Conservation (phyloP, 2,797 vertebrate species). For the Betta splendens region DNA sequence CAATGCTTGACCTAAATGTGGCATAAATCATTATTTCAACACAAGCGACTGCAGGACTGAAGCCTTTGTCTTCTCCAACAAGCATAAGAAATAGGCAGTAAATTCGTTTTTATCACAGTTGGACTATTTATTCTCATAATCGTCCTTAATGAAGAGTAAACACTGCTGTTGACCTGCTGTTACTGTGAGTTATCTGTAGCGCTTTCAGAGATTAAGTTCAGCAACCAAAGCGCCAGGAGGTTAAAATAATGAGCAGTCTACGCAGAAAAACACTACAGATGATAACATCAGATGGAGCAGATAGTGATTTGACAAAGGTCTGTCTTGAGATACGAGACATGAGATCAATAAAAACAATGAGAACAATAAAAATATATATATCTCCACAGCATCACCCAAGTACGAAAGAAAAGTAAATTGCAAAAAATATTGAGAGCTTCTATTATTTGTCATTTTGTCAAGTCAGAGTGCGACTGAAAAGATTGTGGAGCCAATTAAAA, state of each 20-base stretch:
- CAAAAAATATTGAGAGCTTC: not conserved
- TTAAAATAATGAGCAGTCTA: conserved; percentile 24
- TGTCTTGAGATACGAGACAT: conserved; percentile 24
- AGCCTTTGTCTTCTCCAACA: conserved; percentile 25
- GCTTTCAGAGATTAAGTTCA: conserved; percentile 38
- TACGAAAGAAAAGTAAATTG: conserved; percentile 23
- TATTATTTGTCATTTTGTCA: not conserved
- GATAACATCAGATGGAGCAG: not conserved
- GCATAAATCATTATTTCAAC: conserved; percentile 54
- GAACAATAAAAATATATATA: no score
- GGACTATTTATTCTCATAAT: conserved; percentile 20
- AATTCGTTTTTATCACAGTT: conserved; percentile 15
- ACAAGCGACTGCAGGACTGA: conserved; percentile 26
- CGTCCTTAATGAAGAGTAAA: conserved; percentile 40
- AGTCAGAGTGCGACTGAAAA: not conserved
- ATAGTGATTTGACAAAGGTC: conserved; percentile 3
- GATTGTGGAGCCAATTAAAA: not conserved
- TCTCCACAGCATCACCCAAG: conserved; percentile 27
- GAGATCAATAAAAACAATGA: no score
- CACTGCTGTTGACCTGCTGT: conserved; percentile 11
- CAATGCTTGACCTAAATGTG: conserved; percentile 46
- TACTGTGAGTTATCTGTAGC: conserved; percentile 23
- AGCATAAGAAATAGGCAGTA: conserved; percentile 26
- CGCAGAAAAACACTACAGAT: conserved; percentile 24
- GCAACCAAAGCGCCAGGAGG: not conserved